Percentiles rank a stretch among this genome's conserved stretches.
Evolutionary conservation across 2,797 vertebrate genomes (phyloP).

Genomic region (Margarornis squamiger): DNA sequence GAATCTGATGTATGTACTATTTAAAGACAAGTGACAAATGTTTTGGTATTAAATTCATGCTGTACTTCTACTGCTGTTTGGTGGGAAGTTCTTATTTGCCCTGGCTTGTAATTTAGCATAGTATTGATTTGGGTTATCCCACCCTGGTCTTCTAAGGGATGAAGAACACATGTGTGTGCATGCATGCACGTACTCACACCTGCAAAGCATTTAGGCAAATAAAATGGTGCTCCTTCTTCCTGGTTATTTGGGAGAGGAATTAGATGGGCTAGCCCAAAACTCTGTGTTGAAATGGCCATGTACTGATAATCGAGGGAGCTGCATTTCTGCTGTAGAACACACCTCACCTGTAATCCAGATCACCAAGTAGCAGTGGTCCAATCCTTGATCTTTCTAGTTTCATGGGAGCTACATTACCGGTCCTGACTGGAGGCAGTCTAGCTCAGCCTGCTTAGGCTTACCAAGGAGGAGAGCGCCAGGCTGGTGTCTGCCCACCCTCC

Average conservation of each 20-base stretch:
- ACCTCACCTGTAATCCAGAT: not conserved
- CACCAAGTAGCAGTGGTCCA: not conserved
- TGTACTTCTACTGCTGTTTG: not conserved
- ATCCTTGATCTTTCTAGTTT: not conserved
- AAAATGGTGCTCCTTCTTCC: not conserved
- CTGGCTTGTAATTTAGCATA: not conserved
- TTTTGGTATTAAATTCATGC: not conserved
- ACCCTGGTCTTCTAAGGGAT: not conserved
- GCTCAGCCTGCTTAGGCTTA: not conserved
- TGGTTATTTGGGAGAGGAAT: not conserved
- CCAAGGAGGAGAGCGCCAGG: accelerated
- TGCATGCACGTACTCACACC: too few relatives aligned
- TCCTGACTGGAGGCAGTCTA: not conserved
- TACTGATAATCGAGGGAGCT: not conserved
- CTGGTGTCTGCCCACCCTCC: not conserved
- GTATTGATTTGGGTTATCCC: not conserved
- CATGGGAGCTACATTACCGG: not conserved
- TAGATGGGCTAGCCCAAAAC: not conserved
- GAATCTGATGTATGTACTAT: not conserved
- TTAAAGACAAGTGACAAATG: not conserved
- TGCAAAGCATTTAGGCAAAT: not conserved
- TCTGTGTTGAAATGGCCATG: not conserved
- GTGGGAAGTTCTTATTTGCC: not conserved
- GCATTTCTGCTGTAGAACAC: not conserved
- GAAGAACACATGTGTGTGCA: not conserved